Percentiles rank a stretch among this genome's conserved stretches.
Conservation (phyloP, 2,888 invertebrate species). For the Drosophila eohydei region DNA sequence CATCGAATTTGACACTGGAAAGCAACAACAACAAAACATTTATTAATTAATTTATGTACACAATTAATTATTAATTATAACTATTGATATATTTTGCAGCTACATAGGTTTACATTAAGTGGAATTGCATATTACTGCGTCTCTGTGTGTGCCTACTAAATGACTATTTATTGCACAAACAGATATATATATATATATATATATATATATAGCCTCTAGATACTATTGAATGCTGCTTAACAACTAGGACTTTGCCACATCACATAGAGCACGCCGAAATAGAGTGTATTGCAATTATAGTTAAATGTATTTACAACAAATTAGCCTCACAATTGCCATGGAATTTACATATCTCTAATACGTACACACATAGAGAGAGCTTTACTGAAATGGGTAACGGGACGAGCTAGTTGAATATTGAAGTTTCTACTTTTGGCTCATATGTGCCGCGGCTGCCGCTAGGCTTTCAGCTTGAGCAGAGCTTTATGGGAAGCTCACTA, state of each 20-base stretch:
- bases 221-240: slow-evolving; percentile 38
- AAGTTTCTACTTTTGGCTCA: background rate
- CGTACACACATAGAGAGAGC: background rate
- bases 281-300: slow-evolving; percentile 25
- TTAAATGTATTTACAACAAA: slow-evolving; percentile 49
- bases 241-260: slow-evolving; percentile 55
- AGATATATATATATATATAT: slow-evolving; percentile 2
- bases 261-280: slow-evolving; percentile 41
- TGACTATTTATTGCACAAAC: slow-evolving; percentile 21
- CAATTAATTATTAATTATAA: slow-evolving; percentile 17
- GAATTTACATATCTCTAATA: slow-evolving; percentile 13
- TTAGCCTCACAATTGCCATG: slow-evolving; percentile 25
- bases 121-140: slow-evolving; percentile 11
- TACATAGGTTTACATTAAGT: slow-evolving; percentile 27
- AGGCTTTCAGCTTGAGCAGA: slow-evolving; percentile 6
- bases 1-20: slow-evolving; percentile 2
- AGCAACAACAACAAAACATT: slow-evolving; percentile 31
- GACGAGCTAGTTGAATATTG: background rate
- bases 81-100: slow-evolving; percentile 52
- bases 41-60: slow-evolving; percentile 34
- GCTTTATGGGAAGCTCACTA: background rate
- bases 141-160: background rate
- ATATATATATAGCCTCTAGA: slow-evolving; percentile 1
- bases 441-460: background rate
- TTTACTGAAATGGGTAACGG: background rate